phyloP scores from a whole-genome alignment of 2,113 vertebrate genomes.

The Sylvietta virens region DNA sequence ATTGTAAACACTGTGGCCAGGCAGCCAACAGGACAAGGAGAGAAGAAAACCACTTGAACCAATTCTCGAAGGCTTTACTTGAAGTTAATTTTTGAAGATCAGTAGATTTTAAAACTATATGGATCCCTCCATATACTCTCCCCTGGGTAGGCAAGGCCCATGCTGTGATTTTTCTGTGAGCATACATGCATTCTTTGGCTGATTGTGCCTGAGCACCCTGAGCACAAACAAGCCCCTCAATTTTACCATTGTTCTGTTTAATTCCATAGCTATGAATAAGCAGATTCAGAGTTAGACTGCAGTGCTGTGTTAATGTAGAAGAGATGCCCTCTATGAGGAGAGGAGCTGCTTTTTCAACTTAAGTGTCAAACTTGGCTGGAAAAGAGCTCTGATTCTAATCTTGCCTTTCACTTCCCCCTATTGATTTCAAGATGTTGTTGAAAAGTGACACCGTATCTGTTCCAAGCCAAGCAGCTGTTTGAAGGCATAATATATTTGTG shows the following conservation, averaged over 20 bases:
- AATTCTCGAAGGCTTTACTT: background rate
- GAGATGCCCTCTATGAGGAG: background rate
- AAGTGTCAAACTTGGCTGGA: background rate
- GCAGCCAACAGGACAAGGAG: background rate
- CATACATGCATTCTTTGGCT: background rate
- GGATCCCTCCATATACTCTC: background rate
- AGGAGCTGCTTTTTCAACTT: background rate
- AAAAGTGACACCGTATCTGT: background rate
- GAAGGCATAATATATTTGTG: background rate
- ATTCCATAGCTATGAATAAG: background rate
- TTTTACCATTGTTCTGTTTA: background rate
- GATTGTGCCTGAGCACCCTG: background rate
- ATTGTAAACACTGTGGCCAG: background rate
- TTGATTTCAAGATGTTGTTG: slow-evolving; percentile 35
- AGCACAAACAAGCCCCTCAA: background rate
- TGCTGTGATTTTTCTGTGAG: background rate
- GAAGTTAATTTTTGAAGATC: background rate
- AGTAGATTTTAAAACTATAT: background rate
- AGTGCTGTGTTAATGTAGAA: background rate
- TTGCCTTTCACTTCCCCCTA: slow-evolving; percentile 3
- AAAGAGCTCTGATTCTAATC: slow-evolving; percentile 5
- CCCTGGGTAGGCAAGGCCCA: background rate
- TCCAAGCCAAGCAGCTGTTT: background rate
- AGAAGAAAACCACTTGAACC: background rate
- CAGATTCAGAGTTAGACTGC: background rate